phyloP scores from a whole-genome alignment of 2,113 vertebrate species.

The Budorcas taxicolor region DNA sequence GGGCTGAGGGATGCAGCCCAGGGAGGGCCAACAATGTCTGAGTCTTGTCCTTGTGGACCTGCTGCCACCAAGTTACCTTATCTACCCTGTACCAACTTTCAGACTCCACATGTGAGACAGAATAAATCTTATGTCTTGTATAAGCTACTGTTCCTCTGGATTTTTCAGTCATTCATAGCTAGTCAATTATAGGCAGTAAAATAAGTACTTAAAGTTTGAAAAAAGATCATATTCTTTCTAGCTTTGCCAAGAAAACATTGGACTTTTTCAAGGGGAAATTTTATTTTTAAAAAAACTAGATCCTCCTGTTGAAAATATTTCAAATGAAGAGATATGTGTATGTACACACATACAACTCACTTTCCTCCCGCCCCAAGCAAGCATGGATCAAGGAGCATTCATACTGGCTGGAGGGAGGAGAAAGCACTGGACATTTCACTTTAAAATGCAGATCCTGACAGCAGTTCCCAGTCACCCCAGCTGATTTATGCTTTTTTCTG shows the following conservation, averaged over 20 bases:
- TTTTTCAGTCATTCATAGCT: conserved; percentile 14
- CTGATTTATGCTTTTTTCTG: not conserved
- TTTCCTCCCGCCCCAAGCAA: not conserved
- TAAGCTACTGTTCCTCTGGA: not conserved
- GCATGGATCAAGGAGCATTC: not conserved
- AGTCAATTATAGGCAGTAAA: not conserved
- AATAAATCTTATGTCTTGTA: not conserved
- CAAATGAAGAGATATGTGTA: not conserved
- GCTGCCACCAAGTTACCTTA: not conserved
- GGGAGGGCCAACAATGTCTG: not conserved
- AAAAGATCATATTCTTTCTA: not conserved
- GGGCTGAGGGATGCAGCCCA: not conserved
- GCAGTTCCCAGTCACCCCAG: not conserved
- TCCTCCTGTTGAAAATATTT: not conserved
- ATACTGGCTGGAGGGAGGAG: not conserved
- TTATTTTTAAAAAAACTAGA: not conserved
- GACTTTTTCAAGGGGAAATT: conserved; percentile 10
- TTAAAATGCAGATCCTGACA: not conserved
- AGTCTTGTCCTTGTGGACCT: not conserved
- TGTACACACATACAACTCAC: not conserved
- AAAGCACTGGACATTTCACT: not conserved
- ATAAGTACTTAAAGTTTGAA: conserved; percentile 26
- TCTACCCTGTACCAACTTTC: not conserved
- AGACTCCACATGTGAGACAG: not conserved
- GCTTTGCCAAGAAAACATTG: not conserved